A percentile compares a stretch with the other conserved stretches of the same genome.
phyloP scores from a whole-genome alignment of 1,140 invertebrate species.

The Lasaia peninsularis region DNA sequence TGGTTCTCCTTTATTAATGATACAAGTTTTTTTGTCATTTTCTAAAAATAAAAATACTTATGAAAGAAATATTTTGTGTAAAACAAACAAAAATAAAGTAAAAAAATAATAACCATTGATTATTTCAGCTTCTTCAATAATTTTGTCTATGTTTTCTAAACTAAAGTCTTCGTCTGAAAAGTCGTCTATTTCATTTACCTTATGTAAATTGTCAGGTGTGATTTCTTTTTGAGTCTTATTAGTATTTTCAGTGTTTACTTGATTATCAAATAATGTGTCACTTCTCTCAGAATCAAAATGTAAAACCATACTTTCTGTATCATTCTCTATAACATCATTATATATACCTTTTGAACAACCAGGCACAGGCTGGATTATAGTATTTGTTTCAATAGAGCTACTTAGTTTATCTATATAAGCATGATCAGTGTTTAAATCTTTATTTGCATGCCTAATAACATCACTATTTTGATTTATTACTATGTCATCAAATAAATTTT shows the following conservation, averaged over 20 bases:
- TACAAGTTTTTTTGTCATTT: not conserved
- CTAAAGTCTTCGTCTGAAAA: conserved; percentile 54
- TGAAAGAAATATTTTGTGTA: conserved; percentile 1
- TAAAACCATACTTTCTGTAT: conserved; percentile 35
- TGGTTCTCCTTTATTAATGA: not conserved
- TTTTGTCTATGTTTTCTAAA: conserved; percentile 54
- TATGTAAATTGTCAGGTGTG: conserved; percentile 21
- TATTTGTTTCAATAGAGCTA: not conserved
- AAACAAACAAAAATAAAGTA: not conserved
- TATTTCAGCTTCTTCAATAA: conserved; percentile 52
- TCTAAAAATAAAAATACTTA: conserved; percentile 23
- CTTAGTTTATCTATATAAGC: too few relatives aligned
- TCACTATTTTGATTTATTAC: not conserved
- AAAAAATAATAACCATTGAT: conserved; percentile 34
- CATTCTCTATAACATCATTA: conserved; percentile 12
- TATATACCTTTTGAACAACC: not conserved
- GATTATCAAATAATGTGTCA: conserved; percentile 18
- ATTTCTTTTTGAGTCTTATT: conserved; percentile 15
- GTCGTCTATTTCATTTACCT: conserved; percentile 22
- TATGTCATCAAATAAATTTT: too few relatives aligned
- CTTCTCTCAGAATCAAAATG: conserved; percentile 48
- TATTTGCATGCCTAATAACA: not conserved
- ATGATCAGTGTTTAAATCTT: not conserved
- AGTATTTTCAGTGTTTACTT: not conserved
- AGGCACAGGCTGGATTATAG: not conserved